A percentile compares a stretch with the other conserved stretches of the same genome.
phyloP scores from a whole-genome alignment of 2,888 invertebrate genomes.

The Tuta absoluta region DNA sequence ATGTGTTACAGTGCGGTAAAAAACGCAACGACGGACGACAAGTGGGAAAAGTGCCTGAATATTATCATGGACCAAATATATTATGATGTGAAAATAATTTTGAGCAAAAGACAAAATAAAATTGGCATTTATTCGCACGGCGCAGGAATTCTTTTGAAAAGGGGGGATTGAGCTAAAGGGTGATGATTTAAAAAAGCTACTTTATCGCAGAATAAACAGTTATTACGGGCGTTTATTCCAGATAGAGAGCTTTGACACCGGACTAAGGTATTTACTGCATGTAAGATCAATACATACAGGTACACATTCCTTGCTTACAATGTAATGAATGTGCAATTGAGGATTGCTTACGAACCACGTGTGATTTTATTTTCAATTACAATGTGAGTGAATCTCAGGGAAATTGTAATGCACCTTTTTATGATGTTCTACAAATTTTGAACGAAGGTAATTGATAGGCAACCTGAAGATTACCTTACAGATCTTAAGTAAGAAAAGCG shows the following conservation, averaged over 20 bases:
- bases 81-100: neutral
- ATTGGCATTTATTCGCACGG: neutral
- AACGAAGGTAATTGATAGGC: too few species aligned
- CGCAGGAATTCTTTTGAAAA: conserved; percentile 36
- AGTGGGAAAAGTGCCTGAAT: too few species aligned
- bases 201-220: conserved; percentile 38
- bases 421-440: too few species aligned
- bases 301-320: conserved; percentile 38
- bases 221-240: conserved; percentile 41
- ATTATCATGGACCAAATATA: neutral
- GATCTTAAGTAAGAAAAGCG: too few species aligned
- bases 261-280: conserved; percentile 39
- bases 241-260: conserved; percentile 41
- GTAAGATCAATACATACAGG: conserved; percentile 38
- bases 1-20: too few species aligned
- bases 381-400: too few species aligned
- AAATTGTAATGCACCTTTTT: too few species aligned
- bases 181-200: conserved; percentile 40
- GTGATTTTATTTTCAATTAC: too few species aligned
- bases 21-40: too few species aligned
- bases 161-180: conserved; percentile 38
- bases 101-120: neutral
- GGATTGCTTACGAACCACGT: conserved; percentile 3
- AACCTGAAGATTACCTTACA: too few species aligned
- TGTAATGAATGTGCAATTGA: conserved; percentile 1